These are phyloP conservation scores for zebrafish (Danio rerio) DNA, from an alignment of 2,113 vertebrate genomes.

Conservation along the genomic window DNA sequence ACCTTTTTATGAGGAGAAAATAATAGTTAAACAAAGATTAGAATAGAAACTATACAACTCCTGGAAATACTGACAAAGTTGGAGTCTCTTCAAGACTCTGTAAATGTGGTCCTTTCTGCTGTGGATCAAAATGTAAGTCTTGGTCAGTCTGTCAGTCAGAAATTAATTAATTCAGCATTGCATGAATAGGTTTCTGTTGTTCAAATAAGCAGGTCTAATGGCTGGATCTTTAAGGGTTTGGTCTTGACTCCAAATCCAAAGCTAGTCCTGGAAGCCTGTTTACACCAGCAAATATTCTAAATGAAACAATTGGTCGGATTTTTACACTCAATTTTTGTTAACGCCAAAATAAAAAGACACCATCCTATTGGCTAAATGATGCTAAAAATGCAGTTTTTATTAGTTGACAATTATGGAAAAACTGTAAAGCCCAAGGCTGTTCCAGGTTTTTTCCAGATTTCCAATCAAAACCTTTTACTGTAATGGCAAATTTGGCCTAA, in stretches of 20 bases:
- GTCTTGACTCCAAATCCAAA: not conserved
- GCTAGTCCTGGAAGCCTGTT: not conserved
- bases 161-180: not conserved
- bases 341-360: too few relatives aligned
- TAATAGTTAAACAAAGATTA: not conserved
- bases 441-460: too few relatives aligned
- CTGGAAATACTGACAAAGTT: slow-evolving; percentile 25
- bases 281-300: not conserved
- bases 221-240: not conserved
- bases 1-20: not conserved
- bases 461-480: too few relatives aligned
- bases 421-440: too few relatives aligned
- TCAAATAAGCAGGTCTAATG: not conserved
- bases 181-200: not conserved
- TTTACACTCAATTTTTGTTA: not conserved
- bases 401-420: too few relatives aligned
- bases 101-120: not conserved
- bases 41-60: not conserved
- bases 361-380: too few relatives aligned
- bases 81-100: not conserved
- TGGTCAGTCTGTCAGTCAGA: too few relatives aligned
- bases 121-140: too few relatives aligned
- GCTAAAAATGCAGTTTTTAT: not conserved
- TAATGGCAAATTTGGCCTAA: too few relatives aligned
- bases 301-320: not conserved